Conservation (phyloP, 2,797 vertebrate genomes). For the Pseudomugil gertrudae region DNA sequence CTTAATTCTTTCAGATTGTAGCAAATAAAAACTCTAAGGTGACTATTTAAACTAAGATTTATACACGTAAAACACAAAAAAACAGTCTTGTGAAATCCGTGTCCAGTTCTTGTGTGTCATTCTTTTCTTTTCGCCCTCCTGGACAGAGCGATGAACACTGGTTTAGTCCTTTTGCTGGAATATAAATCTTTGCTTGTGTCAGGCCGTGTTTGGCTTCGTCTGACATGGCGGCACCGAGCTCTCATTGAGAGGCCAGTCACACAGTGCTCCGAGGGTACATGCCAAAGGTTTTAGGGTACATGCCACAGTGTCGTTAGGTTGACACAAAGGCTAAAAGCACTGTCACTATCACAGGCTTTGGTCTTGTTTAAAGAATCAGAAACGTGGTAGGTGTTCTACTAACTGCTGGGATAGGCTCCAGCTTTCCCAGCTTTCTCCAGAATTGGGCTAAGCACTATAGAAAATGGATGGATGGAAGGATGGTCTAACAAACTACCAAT, state of each 20-base stretch:
- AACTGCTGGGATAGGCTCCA: too few species aligned
- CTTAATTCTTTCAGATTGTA: background rate
- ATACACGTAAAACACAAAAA: conserved; percentile 17
- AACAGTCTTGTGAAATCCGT: conserved; percentile 11
- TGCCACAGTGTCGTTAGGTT: conserved; percentile 10
- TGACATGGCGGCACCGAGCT: conserved; percentile 3
- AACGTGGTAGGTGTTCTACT: too few species aligned
- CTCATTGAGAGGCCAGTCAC: conserved; percentile 10
- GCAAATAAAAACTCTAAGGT: conserved; percentile 12
- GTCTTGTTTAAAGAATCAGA: background rate
- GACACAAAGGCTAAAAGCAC: background rate
- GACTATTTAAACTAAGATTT: conserved; percentile 42
- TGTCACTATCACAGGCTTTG: background rate
- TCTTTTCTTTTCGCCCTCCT: conserved; percentile 38
- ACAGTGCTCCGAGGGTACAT: background rate
- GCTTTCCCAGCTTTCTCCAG: too few species aligned
- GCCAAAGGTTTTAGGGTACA: conserved; percentile 4
- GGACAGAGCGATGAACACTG: conserved; percentile 15
- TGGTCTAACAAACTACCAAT: background rate
- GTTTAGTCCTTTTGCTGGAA: conserved; percentile 14
- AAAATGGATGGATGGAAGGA: too few species aligned
- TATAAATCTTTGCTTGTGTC: conserved; percentile 48
- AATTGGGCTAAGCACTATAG: too few species aligned
- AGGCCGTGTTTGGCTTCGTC: conserved; percentile 23
- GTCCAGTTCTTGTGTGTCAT: conserved; percentile 12